phyloP scores from a whole-genome alignment of 1,140 invertebrate species.

The Hyles vespertilio region DNA sequence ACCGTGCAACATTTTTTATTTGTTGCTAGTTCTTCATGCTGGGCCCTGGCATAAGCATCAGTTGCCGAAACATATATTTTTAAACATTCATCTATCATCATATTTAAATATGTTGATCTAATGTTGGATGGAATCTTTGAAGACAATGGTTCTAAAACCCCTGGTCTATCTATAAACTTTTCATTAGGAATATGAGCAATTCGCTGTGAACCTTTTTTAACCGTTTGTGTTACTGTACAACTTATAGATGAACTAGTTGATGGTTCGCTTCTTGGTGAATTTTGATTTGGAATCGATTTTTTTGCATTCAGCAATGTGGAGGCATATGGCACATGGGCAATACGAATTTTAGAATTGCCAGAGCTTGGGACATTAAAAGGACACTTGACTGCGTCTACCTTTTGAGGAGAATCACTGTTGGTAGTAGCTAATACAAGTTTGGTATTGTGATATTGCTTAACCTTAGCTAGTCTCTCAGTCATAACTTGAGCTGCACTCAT shows the following conservation, averaged over 20 bases:
- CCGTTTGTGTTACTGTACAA: constrained; percentile 80
- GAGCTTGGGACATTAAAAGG: constrained; percentile 26
- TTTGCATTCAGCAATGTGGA: constrained; percentile 70
- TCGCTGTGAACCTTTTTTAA: constrained; percentile 79
- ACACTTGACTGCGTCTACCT: constrained; percentile 34
- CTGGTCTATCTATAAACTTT: constrained; percentile 70
- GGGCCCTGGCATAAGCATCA: constrained; percentile 84
- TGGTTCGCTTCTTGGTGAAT: constrained; percentile 32
- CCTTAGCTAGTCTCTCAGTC: constrained; percentile 66
- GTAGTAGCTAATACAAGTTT: constrained; percentile 33
- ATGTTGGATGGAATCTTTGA: constrained; percentile 90
- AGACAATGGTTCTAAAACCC: constrained; percentile 81
- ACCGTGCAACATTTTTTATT: constrained; percentile 87
- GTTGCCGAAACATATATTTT: constrained; percentile 83
- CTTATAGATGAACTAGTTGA: constrained; percentile 60
- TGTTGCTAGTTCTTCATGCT: constrained; percentile 86
- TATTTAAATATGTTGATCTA: constrained; percentile 89
- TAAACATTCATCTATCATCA: constrained; percentile 91
- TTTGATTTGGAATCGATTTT: constrained; percentile 45
- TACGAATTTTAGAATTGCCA: constrained; percentile 63
- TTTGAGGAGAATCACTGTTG: constrained; percentile 23
- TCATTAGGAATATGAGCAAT: constrained; percentile 81
- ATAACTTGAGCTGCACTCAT: constrained; percentile 63
- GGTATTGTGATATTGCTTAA: constrained; percentile 64
- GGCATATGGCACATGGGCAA: constrained; percentile 73